phyloP scores from a whole-genome alignment of 2,113 vertebrate genomes.

The Uria aalge region DNA sequence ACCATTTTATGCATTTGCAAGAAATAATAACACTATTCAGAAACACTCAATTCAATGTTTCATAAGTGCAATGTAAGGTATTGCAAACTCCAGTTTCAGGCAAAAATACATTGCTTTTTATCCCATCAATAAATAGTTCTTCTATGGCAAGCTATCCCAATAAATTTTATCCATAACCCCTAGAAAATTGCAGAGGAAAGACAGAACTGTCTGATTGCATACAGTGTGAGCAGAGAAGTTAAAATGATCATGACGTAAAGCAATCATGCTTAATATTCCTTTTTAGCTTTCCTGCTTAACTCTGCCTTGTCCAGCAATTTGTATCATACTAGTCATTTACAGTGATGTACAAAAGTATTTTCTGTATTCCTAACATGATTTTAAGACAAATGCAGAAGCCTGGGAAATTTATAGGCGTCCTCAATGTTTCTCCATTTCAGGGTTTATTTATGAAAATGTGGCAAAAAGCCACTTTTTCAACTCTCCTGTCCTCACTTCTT shows the following conservation, averaged over 20 bases:
- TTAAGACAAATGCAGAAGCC: not conserved
- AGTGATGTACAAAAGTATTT: not conserved
- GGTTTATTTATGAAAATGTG: not conserved
- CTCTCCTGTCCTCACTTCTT: not conserved
- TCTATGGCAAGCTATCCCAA: not conserved
- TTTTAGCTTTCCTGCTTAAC: not conserved
- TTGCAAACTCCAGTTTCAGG: not conserved
- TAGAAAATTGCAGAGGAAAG: not conserved
- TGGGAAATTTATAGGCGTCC: not conserved
- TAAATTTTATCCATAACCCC: not conserved
- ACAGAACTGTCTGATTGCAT: not conserved
- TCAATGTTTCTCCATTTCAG: not conserved
- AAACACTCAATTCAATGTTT: not conserved
- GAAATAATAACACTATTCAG: conserved; percentile 22
- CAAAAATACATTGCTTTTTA: not conserved
- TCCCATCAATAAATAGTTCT: not conserved
- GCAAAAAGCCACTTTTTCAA: not conserved
- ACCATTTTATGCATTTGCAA: not conserved
- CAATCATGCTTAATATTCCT: not conserved
- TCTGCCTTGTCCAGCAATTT: not conserved
- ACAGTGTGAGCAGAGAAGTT: not conserved
- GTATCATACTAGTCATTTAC: not conserved
- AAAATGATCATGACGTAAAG: not conserved
- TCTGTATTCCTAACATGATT: not conserved
- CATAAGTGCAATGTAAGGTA: not conserved